phyloP scores from a whole-genome alignment of 2,888 invertebrate species.

The Tupiocoris notatus region DNA sequence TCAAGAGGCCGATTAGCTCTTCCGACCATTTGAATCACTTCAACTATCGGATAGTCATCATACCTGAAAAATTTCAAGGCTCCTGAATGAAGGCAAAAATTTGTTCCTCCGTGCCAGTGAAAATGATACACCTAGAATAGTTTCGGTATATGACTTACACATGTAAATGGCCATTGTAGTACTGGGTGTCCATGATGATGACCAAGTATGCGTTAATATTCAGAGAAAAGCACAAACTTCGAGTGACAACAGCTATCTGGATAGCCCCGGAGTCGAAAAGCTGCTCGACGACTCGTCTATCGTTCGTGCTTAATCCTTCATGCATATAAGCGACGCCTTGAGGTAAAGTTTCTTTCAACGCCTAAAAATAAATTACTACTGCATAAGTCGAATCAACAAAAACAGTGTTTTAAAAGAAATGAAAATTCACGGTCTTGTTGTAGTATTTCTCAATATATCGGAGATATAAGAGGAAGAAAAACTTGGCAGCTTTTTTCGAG shows the following conservation, averaged over 20 bases:
- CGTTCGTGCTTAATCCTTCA: constrained; percentile 82
- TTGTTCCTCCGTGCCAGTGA: no score
- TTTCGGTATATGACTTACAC: constrained; percentile 47
- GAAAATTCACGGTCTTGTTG: no score
- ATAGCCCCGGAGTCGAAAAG: constrained; percentile 91
- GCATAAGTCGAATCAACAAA: background rate
- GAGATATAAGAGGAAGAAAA: no score
- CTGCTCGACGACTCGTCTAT: constrained; percentile 88
- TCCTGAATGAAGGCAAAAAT: no score
- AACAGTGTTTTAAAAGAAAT: no score
- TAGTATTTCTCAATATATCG: no score
- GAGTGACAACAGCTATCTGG: constrained; percentile 86
- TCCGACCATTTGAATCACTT: constrained; percentile 97
- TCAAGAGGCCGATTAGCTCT: constrained; percentile 89
- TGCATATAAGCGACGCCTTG: constrained; percentile 98
- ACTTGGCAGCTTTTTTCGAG: no score
- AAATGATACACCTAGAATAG: no score
- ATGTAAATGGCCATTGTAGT: constrained; percentile 73
- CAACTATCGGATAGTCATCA: constrained; percentile 97
- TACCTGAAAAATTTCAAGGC: no score
- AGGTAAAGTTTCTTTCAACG: constrained; percentile 83
- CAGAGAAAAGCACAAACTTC: constrained; percentile 90
- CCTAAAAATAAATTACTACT: constrained; percentile 56
- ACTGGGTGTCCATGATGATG: constrained; percentile 94
- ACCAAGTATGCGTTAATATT: constrained; percentile 90